phyloP scores from a whole-genome alignment of 2,113 vertebrate genomes.

The Chunga burmeisteri region DNA sequence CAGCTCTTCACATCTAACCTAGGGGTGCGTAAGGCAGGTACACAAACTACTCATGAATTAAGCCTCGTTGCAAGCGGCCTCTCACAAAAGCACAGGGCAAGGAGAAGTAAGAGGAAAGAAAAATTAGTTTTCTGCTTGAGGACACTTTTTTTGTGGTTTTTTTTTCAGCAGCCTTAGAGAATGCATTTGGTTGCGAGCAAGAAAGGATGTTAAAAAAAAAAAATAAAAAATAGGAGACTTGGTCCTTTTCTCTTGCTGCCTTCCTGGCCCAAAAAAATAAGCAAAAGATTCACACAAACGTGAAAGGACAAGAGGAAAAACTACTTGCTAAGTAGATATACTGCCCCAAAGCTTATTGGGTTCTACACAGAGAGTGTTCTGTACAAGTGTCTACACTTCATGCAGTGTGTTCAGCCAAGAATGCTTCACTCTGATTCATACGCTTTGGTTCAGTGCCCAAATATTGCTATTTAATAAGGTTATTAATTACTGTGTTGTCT shows the following conservation, averaged over 20 bases:
- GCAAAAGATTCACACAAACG: not conserved
- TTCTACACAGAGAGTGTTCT: not conserved
- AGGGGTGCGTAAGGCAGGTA: not conserved
- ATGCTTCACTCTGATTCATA: constrained; percentile 38
- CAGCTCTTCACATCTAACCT: not conserved
- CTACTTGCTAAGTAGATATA: not conserved
- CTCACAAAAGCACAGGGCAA: not conserved
- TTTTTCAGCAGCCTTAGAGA: not conserved
- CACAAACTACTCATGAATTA: not conserved
- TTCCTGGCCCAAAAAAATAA: not conserved
- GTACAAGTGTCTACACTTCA: constrained; percentile 37
- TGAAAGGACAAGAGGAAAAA: not conserved
- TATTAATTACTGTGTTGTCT: constrained; percentile 74
- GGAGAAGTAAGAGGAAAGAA: not conserved
- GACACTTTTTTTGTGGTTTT: not conserved
- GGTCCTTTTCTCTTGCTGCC: not conserved
- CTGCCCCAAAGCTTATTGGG: not conserved
- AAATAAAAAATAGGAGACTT: not conserved
- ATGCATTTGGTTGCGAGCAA: not conserved
- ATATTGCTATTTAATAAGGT: constrained; percentile 74
- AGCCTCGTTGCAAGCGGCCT: not conserved
- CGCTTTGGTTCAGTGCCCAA: constrained; percentile 73
- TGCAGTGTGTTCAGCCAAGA: constrained; percentile 47
- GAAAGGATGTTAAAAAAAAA: not conserved
- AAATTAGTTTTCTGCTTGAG: not conserved